Conservation (phyloP, 2,113 vertebrate genomes). For the Penelope pileata region DNA sequence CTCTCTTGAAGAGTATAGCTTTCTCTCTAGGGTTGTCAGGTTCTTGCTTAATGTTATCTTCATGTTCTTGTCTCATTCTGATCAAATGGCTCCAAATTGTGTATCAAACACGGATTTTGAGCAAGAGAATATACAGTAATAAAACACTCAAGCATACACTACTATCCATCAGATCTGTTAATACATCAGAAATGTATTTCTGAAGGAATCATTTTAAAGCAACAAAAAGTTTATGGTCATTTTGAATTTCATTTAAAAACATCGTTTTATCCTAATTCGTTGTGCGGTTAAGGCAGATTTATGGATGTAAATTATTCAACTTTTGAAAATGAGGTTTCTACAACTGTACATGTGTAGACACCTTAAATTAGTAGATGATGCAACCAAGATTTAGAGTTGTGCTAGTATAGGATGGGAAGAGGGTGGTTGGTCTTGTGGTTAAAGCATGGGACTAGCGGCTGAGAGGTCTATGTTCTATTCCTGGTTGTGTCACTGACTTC, state of each 20-base stretch:
- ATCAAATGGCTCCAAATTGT: background rate
- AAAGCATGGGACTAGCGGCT: conserved; percentile 63
- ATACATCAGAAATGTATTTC: background rate
- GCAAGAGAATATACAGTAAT: background rate
- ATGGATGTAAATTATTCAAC: background rate
- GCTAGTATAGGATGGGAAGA: conserved; percentile 41
- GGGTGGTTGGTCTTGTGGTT: conserved; percentile 48
- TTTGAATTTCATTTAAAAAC: background rate
- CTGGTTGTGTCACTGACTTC: conserved; percentile 51
- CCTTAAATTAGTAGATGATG: conserved; percentile 29
- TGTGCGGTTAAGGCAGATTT: background rate
- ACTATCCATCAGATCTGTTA: background rate
- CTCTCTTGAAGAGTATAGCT: background rate
- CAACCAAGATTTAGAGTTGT: conserved; percentile 26
- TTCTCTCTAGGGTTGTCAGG: background rate
- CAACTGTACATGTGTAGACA: background rate
- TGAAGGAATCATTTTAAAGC: background rate
- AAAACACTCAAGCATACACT: background rate
- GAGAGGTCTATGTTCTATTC: conserved; percentile 47
- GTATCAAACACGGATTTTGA: background rate
- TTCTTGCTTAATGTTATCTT: background rate
- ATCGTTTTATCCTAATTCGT: background rate
- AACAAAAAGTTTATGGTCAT: background rate
- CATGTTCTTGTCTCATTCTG: background rate
- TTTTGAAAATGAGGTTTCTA: conserved; percentile 17